Percentiles rank a stretch among this genome's conserved stretches.
Evolutionary conservation across 2,797 vertebrate species (phyloP).

Genomic region (Amblyopsis hoosieri): DNA sequence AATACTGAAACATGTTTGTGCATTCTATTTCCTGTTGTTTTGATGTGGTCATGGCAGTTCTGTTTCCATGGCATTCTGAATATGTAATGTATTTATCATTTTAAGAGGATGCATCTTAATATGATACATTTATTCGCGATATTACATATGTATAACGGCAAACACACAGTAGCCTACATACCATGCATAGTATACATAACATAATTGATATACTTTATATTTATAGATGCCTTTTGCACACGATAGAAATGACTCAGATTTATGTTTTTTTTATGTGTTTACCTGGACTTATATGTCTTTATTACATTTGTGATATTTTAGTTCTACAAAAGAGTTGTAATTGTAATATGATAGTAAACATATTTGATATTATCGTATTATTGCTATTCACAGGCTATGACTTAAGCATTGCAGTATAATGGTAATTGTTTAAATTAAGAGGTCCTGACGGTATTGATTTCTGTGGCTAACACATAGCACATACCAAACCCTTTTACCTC

Average conservation of each 20-base stretch:
- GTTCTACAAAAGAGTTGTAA: conserved; percentile 8
- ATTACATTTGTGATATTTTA: background rate
- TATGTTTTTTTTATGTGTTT: too few species aligned
- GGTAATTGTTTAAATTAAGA: conserved; percentile 44
- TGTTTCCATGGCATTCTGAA: conserved; percentile 42
- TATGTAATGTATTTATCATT: conserved; percentile 9
- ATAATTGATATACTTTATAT: too few species aligned
- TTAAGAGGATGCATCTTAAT: conserved; percentile 34
- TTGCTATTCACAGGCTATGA: conserved; percentile 33
- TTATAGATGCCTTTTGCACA: too few species aligned
- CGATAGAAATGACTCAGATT: too few species aligned
- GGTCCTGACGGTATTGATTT: conserved; percentile 19
- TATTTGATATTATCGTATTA: conserved; percentile 23
- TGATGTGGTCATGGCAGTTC: conserved; percentile 10
- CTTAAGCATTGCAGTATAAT: conserved; percentile 43
- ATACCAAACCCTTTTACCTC: conserved; percentile 1
- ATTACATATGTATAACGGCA: background rate
- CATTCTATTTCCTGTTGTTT: conserved; percentile 28
- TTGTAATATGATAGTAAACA: background rate
- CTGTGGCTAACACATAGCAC: conserved; percentile 12
- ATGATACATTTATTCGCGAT: background rate
- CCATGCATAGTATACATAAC: too few species aligned
- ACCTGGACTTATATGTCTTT: background rate
- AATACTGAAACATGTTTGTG: background rate
- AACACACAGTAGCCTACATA: too few species aligned